Base-by-base conservation (phyloP, 2,797 vertebrate genomes). In the Mycteria americana region DNA sequence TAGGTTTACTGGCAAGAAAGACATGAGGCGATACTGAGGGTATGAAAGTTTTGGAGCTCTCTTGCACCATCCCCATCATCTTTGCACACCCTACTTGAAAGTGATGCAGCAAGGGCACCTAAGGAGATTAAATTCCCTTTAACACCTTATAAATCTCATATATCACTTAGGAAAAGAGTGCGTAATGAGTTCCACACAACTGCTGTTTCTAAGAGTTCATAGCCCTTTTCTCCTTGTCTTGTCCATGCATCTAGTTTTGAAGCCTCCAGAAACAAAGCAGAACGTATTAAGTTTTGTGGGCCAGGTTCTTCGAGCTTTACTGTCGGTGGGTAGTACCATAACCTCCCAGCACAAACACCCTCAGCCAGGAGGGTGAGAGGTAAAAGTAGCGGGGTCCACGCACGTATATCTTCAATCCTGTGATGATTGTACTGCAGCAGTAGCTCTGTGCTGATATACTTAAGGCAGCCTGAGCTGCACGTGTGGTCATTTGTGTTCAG, bases 11-110 rank as follows among this genome's bases (percentile, higher is more conserved):
- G 43, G 31, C 24, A 86, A 69, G 35, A 35, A 23, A 50, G 31
- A 19, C 56, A 9, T 0, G 3, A 63, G 46, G 23, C 21, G 11
- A 24, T 35, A 2, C 23, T 0, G 19, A 13, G 22, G 28, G 3
- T 7, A 24, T 22, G 27, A 41, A 67, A 6, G 10, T 45, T 73
- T 23, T 53, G 33, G 63, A 39, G 65, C 10, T 63, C 15, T 79
- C 43, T 54, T 43, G 19, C 35, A 43, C 59, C 39, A 51, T 70
- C 21, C 59, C 39, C n/a, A 7, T n/a, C 43, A 19, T 10, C 77
- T 70, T 10, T 91, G 67, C 37, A 62, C 56, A 17, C 24, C 4
- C 25, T 56, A 0, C 50, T 21, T 51, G 64, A 48, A 50, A 60
- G 4, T 4, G 39, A 56, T 24, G 76, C 68, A 73, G 30, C 0